phyloP scores from a whole-genome alignment of 2,797 vertebrate species.

The Onychomys leucogaster region DNA sequence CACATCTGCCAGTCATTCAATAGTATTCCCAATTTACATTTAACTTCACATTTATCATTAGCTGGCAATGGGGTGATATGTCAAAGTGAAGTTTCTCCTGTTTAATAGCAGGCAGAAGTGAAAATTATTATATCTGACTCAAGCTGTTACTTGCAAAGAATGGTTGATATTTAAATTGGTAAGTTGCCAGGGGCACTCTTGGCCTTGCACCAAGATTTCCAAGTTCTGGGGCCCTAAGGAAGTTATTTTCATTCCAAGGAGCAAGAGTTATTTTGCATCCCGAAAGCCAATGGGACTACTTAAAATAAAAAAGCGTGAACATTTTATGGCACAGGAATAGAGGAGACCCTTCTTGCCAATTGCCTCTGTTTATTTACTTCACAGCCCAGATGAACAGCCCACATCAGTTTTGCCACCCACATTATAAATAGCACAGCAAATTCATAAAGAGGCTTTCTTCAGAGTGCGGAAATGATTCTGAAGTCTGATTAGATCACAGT shows the following conservation, averaged over 20 bases:
- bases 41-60: conserved; percentile 30
- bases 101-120: not conserved
- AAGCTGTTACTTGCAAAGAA: conserved; percentile 31
- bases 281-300: conserved; percentile 23
- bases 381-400: conserved; percentile 49
- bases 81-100: not conserved
- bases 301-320: conserved; percentile 55
- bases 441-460: conserved; percentile 76
- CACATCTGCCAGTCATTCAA: not conserved
- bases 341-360: conserved; percentile 54
- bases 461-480: conserved; percentile 64
- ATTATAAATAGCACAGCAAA: conserved; percentile 67
- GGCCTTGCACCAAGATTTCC: conserved; percentile 60
- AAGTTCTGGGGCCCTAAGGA: conserved; percentile 32
- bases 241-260: conserved; percentile 71
- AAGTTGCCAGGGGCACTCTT: conserved; percentile 15
- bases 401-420: conserved; percentile 61
- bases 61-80: conserved; percentile 11
- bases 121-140: conserved; percentile 59
- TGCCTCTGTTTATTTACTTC: conserved; percentile 72
- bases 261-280: conserved; percentile 63
- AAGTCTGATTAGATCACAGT: conserved; percentile 63
- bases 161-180: conserved; percentile 58
- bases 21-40: conserved; percentile 1
- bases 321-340: conserved; percentile 60